Conservation (phyloP, 2,888 invertebrate species). For the Dicycla oo region DNA sequence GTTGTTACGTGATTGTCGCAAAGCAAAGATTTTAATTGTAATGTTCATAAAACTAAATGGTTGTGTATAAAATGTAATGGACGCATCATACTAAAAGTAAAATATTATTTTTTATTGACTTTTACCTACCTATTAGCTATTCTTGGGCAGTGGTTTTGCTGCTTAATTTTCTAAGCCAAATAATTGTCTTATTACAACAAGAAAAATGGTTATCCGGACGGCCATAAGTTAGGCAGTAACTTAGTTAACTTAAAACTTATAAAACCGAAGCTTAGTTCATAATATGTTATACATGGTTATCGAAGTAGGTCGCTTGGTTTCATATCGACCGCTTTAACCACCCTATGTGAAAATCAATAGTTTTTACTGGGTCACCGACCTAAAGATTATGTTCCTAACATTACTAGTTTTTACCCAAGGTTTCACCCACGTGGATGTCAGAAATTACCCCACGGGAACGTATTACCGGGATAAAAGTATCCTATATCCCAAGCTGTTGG, state of each 20-base stretch:
- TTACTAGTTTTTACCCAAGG: too few species aligned
- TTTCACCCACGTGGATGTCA: too few species aligned
- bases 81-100: background rate
- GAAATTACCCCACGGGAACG: too few species aligned
- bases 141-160: too few species aligned
- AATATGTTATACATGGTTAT: conserved; percentile 36
- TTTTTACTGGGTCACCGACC: conserved; percentile 45
- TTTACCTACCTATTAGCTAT: too few species aligned
- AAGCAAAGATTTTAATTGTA: conserved; percentile 25
- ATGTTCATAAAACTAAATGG: conserved; percentile 8
- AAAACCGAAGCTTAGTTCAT: background rate
- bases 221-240: background rate
- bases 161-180: too few species aligned
- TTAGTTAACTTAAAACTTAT: conserved; percentile 1
- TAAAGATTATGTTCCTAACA: background rate
- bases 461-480: too few species aligned
- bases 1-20: conserved; percentile 10
- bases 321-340: conserved; percentile 56
- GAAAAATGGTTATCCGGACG: too few species aligned
- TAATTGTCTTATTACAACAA: too few species aligned
- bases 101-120: too few species aligned
- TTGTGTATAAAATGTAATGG: conserved; percentile 1
- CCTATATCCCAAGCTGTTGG: too few species aligned
- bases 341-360: conserved; percentile 62
- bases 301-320: conserved; percentile 72